Evolutionary conservation across 2,797 vertebrate genomes (phyloP).

Genomic region (Gymnodraco acuticeps): DNA sequence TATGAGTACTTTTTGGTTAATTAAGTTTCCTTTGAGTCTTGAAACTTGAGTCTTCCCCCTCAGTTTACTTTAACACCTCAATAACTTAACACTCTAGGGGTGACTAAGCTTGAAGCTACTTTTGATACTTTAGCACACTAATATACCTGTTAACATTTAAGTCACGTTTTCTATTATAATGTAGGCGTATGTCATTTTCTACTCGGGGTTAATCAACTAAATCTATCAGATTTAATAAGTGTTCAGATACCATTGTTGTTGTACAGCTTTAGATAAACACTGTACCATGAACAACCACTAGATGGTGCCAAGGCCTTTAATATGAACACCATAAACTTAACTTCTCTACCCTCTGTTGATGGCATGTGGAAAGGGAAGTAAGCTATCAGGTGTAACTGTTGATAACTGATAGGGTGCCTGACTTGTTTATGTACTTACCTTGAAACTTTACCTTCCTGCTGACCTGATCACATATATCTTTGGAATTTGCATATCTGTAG

Average conservation of each 20-base stretch:
- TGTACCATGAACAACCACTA: not conserved
- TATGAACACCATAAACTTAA: not conserved
- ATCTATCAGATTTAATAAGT: not conserved
- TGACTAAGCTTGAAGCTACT: not conserved
- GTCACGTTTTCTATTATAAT: too few species aligned
- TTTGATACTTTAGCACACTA: not conserved
- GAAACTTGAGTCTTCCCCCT: not conserved
- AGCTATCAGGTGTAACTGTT: not conserved
- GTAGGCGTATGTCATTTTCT: not conserved
- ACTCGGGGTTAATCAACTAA: too few species aligned
- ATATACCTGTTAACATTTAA: not conserved
- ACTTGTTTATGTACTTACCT: not conserved
- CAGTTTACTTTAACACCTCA: not conserved
- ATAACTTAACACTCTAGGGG: not conserved
- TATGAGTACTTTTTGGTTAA: too few species aligned
- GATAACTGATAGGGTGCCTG: not conserved
- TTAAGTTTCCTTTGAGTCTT: not conserved
- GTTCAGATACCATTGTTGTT: slow-evolving; percentile 30
- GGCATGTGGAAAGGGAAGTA: slow-evolving; percentile 22
- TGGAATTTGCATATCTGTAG: slow-evolving; percentile 1
- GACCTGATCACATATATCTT: not conserved
- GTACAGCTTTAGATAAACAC: not conserved
- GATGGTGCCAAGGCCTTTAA: slow-evolving; percentile 12
- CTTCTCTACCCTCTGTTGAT: not conserved
- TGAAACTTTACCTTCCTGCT: not conserved